Percentiles rank a stretch among this genome's conserved stretches.
These are phyloP conservation scores for Cenopis cana DNA, from an alignment of 2,888 invertebrate species.

Conservation along the genomic window DNA sequence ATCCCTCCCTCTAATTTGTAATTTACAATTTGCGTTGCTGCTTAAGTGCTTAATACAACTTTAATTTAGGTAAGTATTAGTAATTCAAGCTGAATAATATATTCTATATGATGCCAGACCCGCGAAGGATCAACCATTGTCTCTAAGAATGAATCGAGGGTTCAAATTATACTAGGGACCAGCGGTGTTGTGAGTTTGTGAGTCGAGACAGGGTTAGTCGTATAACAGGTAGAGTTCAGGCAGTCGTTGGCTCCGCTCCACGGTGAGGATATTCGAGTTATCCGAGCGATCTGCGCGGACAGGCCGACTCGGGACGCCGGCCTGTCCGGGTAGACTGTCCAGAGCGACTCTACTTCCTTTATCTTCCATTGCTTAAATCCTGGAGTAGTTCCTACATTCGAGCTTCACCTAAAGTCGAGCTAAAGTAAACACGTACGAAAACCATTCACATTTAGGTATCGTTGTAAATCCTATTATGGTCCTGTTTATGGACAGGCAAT, in stretches of 20 bases:
- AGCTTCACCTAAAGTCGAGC: slow-evolving; percentile 1
- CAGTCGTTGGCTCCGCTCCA: neutral
- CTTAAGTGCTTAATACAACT: too few relatives aligned
- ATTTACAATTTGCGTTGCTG: too few relatives aligned
- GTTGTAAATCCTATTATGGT: neutral
- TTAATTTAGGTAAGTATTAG: too few relatives aligned
- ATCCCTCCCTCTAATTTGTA: too few relatives aligned
- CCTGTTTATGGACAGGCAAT: neutral
- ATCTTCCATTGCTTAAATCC: slow-evolving; percentile 1
- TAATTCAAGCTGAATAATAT: too few relatives aligned
- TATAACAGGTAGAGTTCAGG: neutral
- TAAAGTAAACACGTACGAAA: neutral
- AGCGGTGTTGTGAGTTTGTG: neutral
- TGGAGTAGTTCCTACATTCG: neutral
- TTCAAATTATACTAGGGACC: neutral
- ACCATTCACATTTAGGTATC: neutral
- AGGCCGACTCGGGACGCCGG: slow-evolving; percentile 68
- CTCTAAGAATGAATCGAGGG: neutral
- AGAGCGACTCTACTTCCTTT: slow-evolving; percentile 50
- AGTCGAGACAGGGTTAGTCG: neutral
- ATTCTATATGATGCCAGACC: too few relatives aligned
- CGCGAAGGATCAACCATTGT: too few relatives aligned
- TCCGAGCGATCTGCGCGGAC: slow-evolving; percentile 66
- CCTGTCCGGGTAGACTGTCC: slow-evolving; percentile 83
- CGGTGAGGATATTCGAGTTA: slow-evolving; percentile 44